Evolutionary conservation across 2,797 vertebrate genomes (phyloP), one percentile per base, ranked within the genome.

Genomic region (Gambusia yucatana): DNA sequence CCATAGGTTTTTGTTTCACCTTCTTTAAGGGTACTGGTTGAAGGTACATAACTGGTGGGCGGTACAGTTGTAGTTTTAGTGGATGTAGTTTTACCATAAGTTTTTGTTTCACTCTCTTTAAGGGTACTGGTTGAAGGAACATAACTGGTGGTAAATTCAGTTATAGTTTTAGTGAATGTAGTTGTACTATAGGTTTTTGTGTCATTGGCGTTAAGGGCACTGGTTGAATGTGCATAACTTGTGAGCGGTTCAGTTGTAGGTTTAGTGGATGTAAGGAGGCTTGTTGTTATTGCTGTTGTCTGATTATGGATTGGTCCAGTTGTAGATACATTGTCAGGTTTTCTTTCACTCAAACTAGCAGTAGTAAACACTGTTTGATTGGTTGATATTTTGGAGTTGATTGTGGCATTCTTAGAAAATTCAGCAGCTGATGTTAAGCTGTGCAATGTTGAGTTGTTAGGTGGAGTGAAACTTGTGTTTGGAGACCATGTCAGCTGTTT

Each of bases 281-380:
- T 3, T 6, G 39, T 11, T 48, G 69, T 78, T 22, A 72, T 73
- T 59, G 72, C 52, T 46, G 77, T 72, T 79, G 76, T 46, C 17
- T 75, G 61, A 33, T 39, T 76, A 22, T 14, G 44, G 28, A 13
- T 55, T 61, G 36, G 22, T 6, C 16, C 4, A 5, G 4, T 0
- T 67, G 46, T 63, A 4, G 80, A 85, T 77, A 30, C 3, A 30
- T 61, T 84, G 6, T 55, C 4, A 0, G 0, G 20, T 73, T 47
- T 36, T 50, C 39, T 25, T 25, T 69, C 65, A n/a, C 1, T 69
- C 4, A n/a, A 69, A 43, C 36, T 41, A 43, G 39, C 10, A 47
- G 36, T 11, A 28, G 47, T 72, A 41, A 41, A 20, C 2, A 3
- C 25, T 28, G 57, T 75, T 0, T 65, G 9, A 69, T 1, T 46